A percentile compares a stretch with the other conserved stretches of the same genome.
Conservation (phyloP, 2,888 invertebrate species). For the Aquatica leii region DNA sequence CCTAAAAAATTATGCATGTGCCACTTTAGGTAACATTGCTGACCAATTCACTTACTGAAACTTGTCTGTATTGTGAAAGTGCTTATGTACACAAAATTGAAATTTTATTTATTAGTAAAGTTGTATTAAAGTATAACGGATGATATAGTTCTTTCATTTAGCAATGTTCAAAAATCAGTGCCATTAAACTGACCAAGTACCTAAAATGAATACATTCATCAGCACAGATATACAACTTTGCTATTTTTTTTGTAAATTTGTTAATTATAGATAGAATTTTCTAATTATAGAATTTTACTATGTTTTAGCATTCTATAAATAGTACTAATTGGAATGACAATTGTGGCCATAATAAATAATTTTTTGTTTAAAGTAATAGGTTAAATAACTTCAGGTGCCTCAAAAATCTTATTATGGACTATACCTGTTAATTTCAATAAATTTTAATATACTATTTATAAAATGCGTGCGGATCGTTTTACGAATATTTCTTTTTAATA, state of each 20-base stretch:
- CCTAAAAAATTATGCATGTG: slow-evolving; percentile 46
- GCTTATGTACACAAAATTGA: slow-evolving; percentile 15
- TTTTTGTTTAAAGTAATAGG: slow-evolving; percentile 12
- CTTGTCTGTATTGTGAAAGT: slow-evolving; percentile 23
- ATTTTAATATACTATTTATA: slow-evolving; percentile 14
- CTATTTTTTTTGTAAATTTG: slow-evolving; percentile 23
- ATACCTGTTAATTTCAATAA: slow-evolving; percentile 11
- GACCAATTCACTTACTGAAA: slow-evolving; percentile 56
- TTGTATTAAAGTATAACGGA: slow-evolving; percentile 45
- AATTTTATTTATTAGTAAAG: slow-evolving; percentile 45
- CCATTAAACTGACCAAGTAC: slow-evolving; percentile 37
- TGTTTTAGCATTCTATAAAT: slow-evolving; percentile 16
- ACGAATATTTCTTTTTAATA: slow-evolving; percentile 3
- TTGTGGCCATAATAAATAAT: slow-evolving; percentile 9
- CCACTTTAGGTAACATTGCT: slow-evolving; percentile 50
- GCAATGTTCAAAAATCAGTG: slow-evolving; percentile 33
- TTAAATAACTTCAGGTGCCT: slow-evolving; percentile 19
- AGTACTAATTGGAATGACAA: slow-evolving; percentile 12
- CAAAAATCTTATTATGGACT: slow-evolving; percentile 10
- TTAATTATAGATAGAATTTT: slow-evolving; percentile 21
- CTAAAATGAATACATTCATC: slow-evolving; percentile 25
- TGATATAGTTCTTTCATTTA: slow-evolving; percentile 24
- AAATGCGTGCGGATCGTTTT: slow-evolving; percentile 4
- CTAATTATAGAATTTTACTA: slow-evolving; percentile 15
- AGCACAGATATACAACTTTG: slow-evolving; percentile 28